A percentile compares a stretch with the other conserved stretches of the same genome.
Conservation (phyloP, 1,140 invertebrate species). For the Galendromus occidentalis region DNA sequence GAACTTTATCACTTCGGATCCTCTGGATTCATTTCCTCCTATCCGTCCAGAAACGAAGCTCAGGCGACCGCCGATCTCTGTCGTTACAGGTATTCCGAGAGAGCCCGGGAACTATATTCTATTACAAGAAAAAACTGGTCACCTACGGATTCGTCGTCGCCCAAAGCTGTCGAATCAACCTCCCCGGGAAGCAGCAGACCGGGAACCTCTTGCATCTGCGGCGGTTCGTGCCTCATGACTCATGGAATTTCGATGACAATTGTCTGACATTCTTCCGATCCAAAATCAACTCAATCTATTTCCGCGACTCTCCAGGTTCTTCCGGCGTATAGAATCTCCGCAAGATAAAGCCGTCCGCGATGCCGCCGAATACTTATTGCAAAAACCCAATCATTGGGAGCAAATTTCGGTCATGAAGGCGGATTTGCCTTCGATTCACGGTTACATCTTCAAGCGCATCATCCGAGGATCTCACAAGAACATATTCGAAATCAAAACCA, state of each 20-base stretch:
- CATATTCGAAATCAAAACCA: constrained; percentile 6
- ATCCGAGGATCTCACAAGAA: neutral
- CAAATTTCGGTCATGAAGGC: neutral
- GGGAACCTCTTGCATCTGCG: neutral
- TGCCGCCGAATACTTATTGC: neutral
- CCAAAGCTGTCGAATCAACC: neutral
- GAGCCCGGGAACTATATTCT: neutral
- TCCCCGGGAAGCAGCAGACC: constrained; percentile 2
- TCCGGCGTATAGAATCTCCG: neutral
- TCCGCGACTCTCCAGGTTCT: neutral
- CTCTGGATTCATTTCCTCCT: too few species aligned
- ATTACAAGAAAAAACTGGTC: neutral
- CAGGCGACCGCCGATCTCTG: too few species aligned
- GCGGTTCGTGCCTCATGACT: too few species aligned
- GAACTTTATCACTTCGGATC: too few species aligned
- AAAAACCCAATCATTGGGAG: neutral
- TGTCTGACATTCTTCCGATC: too few species aligned
- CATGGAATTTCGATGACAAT: too few species aligned
- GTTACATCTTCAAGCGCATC: neutral
- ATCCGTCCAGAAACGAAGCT: too few species aligned
- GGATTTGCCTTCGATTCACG: neutral
- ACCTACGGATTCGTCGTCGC: neutral
- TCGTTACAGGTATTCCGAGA: neutral
- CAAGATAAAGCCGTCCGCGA: constrained; percentile 1
- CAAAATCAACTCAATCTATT: too few species aligned